Base-by-base conservation (phyloP, 1,140 invertebrate genomes). In the Radopholus similis region DNA sequence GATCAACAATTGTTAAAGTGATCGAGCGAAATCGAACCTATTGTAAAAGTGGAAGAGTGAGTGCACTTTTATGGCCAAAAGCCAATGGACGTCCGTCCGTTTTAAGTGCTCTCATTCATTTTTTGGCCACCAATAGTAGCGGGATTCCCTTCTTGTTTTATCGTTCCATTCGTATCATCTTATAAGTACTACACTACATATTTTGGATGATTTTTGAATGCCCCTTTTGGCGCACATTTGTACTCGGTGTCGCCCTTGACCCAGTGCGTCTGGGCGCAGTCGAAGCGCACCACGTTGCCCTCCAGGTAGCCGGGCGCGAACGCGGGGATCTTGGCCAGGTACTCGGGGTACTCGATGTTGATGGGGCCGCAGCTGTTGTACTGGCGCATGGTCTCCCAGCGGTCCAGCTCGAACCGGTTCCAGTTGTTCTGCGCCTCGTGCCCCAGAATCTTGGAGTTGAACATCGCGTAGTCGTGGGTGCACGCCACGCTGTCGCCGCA, bases 291-390 rank as follows among this genome's bases (percentile, higher is more conserved):
- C 28, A 79, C 74, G 62, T 81, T 80, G 42, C 81, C 76, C 64
- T 76, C 75, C 40, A 78, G 51, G 59, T 81, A 81, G 44, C 77
- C 77, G 2, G 79, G 73, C 4, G 80, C 62, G 42, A 81, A 64
- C 5, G 79, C 74, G 13, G 79, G 77, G 13, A 66, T 77, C 69
- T 81, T 81, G 21, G 65, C 70, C 66, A 81, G 59, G 51, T 82
- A 81, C 57, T 81, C 79, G 9, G 79, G 79, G 62, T 81, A 81
- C 64, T 81, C 79, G 42, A 81, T 82, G 54, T 81, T 81, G 66
- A 81, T 81, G 15, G 80, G 77, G 38, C 79, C 79, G 62, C 79
- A 81, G 47, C 80, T 82, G 68, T 81, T 81, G 65, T 82, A 81
- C 62, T 76, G 73, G 44, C 72, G 55, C 4, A 82, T 74, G 15